A percentile compares a stretch with the other conserved stretches of the same genome.
Conservation (phyloP, 1,140 invertebrate genomes). For the Caenorhabditis remanei region DNA sequence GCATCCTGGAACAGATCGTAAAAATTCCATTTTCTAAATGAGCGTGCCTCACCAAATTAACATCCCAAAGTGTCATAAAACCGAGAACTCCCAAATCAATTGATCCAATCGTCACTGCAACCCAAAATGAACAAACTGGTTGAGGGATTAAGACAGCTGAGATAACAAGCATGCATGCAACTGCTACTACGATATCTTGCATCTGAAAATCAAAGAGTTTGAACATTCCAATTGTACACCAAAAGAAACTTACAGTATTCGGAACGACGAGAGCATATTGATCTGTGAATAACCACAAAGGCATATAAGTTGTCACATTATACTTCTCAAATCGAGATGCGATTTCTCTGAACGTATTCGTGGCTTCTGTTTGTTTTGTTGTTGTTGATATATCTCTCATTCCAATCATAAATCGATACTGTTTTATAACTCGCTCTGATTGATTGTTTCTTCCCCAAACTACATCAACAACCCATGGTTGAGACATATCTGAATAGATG, state of each 20-base stretch:
- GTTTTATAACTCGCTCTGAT: slow-evolving; percentile 66
- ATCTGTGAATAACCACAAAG: slow-evolving; percentile 95
- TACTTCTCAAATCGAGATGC: slow-evolving; percentile 85
- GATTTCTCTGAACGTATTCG: slow-evolving; percentile 62
- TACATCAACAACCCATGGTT: slow-evolving; percentile 76
- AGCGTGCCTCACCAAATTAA: slow-evolving; percentile 82
- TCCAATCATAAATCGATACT: slow-evolving; percentile 74
- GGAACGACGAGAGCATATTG: slow-evolving; percentile 77
- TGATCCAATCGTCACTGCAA: slow-evolving; percentile 93
- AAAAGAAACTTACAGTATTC: slow-evolving; percentile 80
- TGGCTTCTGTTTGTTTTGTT: slow-evolving; percentile 74
- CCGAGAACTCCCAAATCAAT: slow-evolving; percentile 94
- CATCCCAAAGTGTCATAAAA: slow-evolving; percentile 95
- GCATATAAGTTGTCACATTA: slow-evolving; percentile 93
- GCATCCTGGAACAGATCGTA: slow-evolving; percentile 82
- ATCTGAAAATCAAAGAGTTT: slow-evolving; percentile 78
- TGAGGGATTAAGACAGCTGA: slow-evolving; percentile 96
- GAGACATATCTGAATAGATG: slow-evolving; percentile 71
- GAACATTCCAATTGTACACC: background rate
- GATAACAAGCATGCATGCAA: slow-evolving; percentile 94
- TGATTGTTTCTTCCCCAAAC: slow-evolving; percentile 69
- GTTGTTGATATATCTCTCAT: slow-evolving; percentile 75
- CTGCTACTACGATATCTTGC: slow-evolving; percentile 91
- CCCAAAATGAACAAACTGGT: slow-evolving; percentile 91
- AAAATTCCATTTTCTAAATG: background rate